Evolutionary conservation across 1,140 invertebrate species (phyloP).

Genomic region (Listronotus oregonensis): DNA sequence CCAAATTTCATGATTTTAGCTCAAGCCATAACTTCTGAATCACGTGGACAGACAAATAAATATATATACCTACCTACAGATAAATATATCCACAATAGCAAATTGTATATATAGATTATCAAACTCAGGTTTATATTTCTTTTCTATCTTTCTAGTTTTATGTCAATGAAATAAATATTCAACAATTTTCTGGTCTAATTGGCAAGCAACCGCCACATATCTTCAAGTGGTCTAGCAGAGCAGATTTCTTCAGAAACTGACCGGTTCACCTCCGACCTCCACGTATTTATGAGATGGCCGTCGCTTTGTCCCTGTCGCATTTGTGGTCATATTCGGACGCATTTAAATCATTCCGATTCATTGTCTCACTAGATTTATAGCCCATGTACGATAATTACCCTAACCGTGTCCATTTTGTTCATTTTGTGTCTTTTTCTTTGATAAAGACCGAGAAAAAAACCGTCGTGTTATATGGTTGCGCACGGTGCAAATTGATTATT

Average conservation of each 20-base stretch:
- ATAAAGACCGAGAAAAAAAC: conserved; percentile 1
- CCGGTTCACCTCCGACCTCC: neutral
- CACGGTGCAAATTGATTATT: too few relatives aligned
- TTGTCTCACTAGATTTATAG: conserved; percentile 18
- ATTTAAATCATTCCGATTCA: conserved; percentile 13
- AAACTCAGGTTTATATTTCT: too few relatives aligned
- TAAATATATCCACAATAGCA: too few relatives aligned
- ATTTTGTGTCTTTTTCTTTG: neutral
- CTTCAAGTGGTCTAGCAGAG: conserved; percentile 5
- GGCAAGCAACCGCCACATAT: conserved; percentile 3
- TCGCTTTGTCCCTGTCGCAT: neutral
- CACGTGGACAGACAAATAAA: too few relatives aligned
- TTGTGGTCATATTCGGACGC: conserved; percentile 12
- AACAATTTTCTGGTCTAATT: conserved; percentile 16
- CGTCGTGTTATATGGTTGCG: too few relatives aligned
- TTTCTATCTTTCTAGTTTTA: too few relatives aligned
- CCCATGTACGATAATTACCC: conserved; percentile 12
- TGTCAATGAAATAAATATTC: too few relatives aligned
- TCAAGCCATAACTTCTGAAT: too few relatives aligned
- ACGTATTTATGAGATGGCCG: conserved; percentile 9
- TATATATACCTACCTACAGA: too few relatives aligned
- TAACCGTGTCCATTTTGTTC: conserved; percentile 17
- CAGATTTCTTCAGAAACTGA: neutral
- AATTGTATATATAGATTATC: too few relatives aligned
- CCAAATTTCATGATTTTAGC: too few relatives aligned